Evolutionary conservation across 2,888 invertebrate species (phyloP).

Genomic region (Agriotes lineatus): DNA sequence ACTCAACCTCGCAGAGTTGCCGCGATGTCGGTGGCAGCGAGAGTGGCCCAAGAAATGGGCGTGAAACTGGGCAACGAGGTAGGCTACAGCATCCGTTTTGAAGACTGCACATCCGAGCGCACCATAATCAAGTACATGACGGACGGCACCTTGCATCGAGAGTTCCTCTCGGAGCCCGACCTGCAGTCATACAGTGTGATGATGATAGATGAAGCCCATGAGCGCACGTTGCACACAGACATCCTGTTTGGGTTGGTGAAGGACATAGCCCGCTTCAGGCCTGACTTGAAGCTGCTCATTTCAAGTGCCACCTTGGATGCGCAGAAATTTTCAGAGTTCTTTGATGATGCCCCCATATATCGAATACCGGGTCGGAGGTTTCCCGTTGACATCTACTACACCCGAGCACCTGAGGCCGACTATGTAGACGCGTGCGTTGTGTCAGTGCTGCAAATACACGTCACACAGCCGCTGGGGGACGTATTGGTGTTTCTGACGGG

Average conservation of each 20-base stretch:
- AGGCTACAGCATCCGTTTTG: slow-evolving; percentile 94
- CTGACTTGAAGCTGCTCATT: slow-evolving; percentile 95
- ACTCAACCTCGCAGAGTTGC: slow-evolving; percentile 98
- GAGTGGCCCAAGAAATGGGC: slow-evolving; percentile 98
- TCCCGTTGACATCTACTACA: slow-evolving; percentile 99
- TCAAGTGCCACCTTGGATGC: slow-evolving; percentile 99
- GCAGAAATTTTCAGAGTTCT: slow-evolving; percentile 97
- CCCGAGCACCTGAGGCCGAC: slow-evolving; percentile 99
- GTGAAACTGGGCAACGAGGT: slow-evolving; percentile 96
- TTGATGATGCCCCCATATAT: slow-evolving; percentile 98
- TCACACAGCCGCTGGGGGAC: slow-evolving; percentile 96
- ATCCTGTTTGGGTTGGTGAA: slow-evolving; percentile 97
- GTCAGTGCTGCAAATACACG: slow-evolving; percentile 97
- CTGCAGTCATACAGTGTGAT: slow-evolving; percentile 96
- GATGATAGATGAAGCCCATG: slow-evolving; percentile 99
- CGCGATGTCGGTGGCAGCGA: slow-evolving; percentile 99
- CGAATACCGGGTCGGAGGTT: slow-evolving; percentile 94
- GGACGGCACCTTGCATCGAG: slow-evolving; percentile 96
- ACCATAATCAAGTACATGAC: slow-evolving; percentile 99
- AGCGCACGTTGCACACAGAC: slow-evolving; percentile 97
- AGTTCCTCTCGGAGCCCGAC: slow-evolving; percentile 98
- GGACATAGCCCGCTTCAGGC: slow-evolving; percentile 93
- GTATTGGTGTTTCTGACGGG: slow-evolving; percentile 97
- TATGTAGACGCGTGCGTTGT: slow-evolving; percentile 99
- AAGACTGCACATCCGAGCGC: slow-evolving; percentile 98